Percentiles rank a stretch among this genome's conserved stretches.
phyloP scores from a whole-genome alignment of 2,888 invertebrate species.

The Bhutanitis thaidina region DNA sequence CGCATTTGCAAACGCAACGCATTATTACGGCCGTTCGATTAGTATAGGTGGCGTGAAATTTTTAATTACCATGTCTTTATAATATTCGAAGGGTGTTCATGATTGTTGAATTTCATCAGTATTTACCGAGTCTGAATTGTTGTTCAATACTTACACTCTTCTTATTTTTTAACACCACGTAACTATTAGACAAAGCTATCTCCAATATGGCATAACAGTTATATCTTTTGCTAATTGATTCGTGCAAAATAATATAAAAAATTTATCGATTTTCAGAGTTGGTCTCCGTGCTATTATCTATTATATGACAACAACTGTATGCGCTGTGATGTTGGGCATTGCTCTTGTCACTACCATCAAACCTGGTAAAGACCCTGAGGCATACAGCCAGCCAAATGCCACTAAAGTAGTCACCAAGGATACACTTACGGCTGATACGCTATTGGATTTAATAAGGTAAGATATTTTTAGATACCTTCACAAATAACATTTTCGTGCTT shows the following conservation, averaged over 20 bases:
- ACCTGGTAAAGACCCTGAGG: constrained; percentile 83
- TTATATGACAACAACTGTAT: constrained; percentile 94
- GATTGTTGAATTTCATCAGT: not conserved
- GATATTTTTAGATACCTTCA: constrained; percentile 26
- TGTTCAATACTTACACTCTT: too few relatives aligned
- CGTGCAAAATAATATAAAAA: too few relatives aligned
- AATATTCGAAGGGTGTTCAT: not conserved
- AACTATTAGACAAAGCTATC: too few relatives aligned
- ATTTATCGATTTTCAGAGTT: constrained; percentile 44
- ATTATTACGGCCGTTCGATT: not conserved
- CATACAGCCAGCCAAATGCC: constrained; percentile 58
- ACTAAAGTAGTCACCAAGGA: constrained; percentile 75
- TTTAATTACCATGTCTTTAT: not conserved
- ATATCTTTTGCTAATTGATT: too few relatives aligned
- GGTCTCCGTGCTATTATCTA: constrained; percentile 92
- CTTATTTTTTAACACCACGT: too few relatives aligned
- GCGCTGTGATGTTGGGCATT: constrained; percentile 95
- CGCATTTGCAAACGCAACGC: too few relatives aligned
- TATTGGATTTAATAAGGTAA: constrained; percentile 94
- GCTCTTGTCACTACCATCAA: constrained; percentile 92
- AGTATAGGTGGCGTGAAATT: not conserved
- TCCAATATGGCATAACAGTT: too few relatives aligned
- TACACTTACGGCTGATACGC: constrained; percentile 92
- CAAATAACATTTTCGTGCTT: too few relatives aligned
- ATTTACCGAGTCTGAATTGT: too few relatives aligned